Evolutionary conservation across 2,797 vertebrate species (phyloP), one percentile per base, ranked within the genome.

Genomic region (Molossus alvarezi): DNA sequence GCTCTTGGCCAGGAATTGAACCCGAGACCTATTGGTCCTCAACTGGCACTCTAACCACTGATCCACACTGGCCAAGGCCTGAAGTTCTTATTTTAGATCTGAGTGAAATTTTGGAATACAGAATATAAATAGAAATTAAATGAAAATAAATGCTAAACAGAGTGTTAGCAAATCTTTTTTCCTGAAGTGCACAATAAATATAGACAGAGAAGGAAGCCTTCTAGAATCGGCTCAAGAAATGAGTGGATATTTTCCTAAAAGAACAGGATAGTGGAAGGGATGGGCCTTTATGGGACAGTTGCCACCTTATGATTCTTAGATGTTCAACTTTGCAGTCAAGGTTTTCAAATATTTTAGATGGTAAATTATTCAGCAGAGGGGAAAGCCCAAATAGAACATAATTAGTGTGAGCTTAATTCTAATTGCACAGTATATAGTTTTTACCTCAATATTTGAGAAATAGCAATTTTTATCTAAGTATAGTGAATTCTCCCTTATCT

Each of bases 121-220:
- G 96, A 96, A 95, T 98, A 98, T 97, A 98, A 98, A 97, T 97
- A 97, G 97, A 98, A 97, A 96, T 97, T 94, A 91, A 97, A 98
- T 95, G 96, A 98, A 98, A 98, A 97, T 96, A 97, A 98, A 97
- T 96, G 90, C 96, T 96, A 96, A 98, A 94, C 95, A 97, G 96
- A 97, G 97, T 97, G 93, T 98, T 97, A 97, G 97, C 97, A 98
- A 98, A 96, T 95, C 95, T 91, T 97, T 87, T 97, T 98, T 98
- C 96, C 95, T 90, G 21, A 94, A 94, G 53, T 93, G 83, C 90
- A 97, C 80, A 97, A 85, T 97, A 98, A 98, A 90, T 96, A 83
- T 27, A 21, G 37, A 85, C 73, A 55, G 60, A 83, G 88, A 95
- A 77, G 51, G 76, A 82, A 83, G 57, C 76, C 82, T 75, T 37